phyloP scores from a whole-genome alignment of 2,888 invertebrate genomes.

The Malthinus flaveolus region DNA sequence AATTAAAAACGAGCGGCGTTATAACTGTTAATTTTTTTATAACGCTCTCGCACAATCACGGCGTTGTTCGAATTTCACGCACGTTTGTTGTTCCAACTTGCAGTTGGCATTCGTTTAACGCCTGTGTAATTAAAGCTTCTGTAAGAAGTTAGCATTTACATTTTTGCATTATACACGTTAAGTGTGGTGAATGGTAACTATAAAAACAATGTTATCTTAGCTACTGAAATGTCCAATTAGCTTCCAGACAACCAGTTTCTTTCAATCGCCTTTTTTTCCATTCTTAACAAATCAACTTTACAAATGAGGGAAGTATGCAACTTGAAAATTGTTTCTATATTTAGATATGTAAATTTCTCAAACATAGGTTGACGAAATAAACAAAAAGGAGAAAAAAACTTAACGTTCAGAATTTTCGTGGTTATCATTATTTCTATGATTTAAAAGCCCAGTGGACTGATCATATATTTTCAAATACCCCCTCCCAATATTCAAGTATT shows the following conservation, averaged over 20 bases:
- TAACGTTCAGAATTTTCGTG: too few relatives aligned
- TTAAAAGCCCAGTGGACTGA: too few relatives aligned
- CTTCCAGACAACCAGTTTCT: background rate
- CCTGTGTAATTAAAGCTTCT: conserved; percentile 34
- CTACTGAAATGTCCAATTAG: conserved; percentile 12
- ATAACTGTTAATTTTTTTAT: conserved; percentile 19
- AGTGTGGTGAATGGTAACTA: conserved; percentile 9
- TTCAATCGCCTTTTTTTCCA: too few relatives aligned
- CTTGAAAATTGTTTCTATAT: too few relatives aligned
- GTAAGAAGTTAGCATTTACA: conserved; percentile 23
- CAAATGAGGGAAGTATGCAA: too few relatives aligned
- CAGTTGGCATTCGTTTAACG: conserved; percentile 33
- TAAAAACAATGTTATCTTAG: conserved; percentile 10
- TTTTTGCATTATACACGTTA: conserved; percentile 19
- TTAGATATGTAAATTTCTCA: too few relatives aligned
- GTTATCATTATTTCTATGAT: too few relatives aligned
- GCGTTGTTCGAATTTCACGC: conserved; percentile 37
- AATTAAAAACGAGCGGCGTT: background rate
- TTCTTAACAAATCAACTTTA: too few relatives aligned
- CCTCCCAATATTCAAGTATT: too few relatives aligned
- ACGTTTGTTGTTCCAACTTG: conserved; percentile 32
- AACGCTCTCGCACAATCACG: conserved; percentile 30
- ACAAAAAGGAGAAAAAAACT: too few relatives aligned
- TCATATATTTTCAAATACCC: too few relatives aligned
- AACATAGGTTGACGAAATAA: too few relatives aligned